Base-by-base conservation (phyloP, 1,140 invertebrate species). In the Drosophila pseudoobscura region DNA sequence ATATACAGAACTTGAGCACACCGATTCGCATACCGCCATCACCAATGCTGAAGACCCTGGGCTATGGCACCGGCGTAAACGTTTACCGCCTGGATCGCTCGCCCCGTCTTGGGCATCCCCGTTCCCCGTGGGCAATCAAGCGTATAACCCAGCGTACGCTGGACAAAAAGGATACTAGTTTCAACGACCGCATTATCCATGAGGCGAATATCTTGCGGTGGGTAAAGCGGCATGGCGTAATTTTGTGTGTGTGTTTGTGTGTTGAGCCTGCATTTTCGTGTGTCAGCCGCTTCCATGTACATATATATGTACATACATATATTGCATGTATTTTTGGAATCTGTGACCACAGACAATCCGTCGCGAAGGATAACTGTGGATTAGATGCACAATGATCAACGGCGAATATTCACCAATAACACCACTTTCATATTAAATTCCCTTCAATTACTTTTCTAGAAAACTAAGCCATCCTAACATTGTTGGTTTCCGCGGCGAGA, bases 121-220 rank as follows among this genome's bases (percentile, higher is more conserved):
- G 93, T 45, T 97, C 96, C 2, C 96, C 96, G 1, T 97, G 96
- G 96, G 96, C 96, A 4, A 92, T 97, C 1, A 97, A 97, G 82
- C 95, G 93, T 79, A 11, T 94, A 84, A 80, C 91, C 65, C 84
- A 92, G 54, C 91, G 92, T 47, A 57, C 61, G 11, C 52, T 68
- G 9, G 58, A 47, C 6, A 87, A 29, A 56, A 68, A 51, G 75
- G 89, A 61, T 84, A 91, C 57, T 3, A 1, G 79, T 1, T 93
- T 92, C 55, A 92, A 92, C 49, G 83, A 94, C 31, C 92, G 96
- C 3, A 92, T 97, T 22, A 92, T 93, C 64, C 91, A 93, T 1
- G 97, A 97, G 92, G 96, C 96, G 1, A 93, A 95, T 15, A 89
- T 92, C 39, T 74, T 91, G 50, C 77, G 89, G 83, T 91, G 53